Conservation (phyloP, 2,113 vertebrate genomes). For the Leptosomus discolor region DNA sequence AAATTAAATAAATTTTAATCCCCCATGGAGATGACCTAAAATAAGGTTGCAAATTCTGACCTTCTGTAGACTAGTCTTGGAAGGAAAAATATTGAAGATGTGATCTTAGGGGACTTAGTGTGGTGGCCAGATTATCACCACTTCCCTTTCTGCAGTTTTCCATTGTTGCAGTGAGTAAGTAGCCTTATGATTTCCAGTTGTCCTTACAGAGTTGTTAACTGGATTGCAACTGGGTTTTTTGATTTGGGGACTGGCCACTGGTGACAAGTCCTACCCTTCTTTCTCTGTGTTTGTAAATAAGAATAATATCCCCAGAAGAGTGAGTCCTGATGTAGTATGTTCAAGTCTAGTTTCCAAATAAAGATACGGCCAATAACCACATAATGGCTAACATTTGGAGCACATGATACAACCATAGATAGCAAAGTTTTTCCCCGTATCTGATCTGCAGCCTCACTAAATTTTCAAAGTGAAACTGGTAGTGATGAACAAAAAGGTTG, state of each 20-base stretch:
- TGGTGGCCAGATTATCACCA: neutral
- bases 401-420: neutral
- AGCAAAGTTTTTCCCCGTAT: neutral
- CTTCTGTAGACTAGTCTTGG: neutral
- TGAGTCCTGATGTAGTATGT: neutral
- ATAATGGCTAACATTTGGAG: neutral
- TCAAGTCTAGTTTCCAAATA: neutral
- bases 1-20: neutral
- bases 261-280: neutral
- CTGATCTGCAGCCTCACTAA: neutral
- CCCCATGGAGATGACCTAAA: neutral
- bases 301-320: neutral
- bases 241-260: neutral
- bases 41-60: neutral
- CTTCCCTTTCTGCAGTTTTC: neutral
- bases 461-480: neutral
- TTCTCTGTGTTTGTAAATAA: neutral
- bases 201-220: neutral
- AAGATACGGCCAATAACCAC: neutral
- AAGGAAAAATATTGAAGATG: neutral
- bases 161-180: neutral
- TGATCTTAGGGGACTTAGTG: neutral
- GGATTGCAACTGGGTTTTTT: neutral
- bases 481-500: neutral
- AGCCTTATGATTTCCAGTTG: neutral